Evolutionary conservation across 2,888 invertebrate genomes (phyloP).

Genomic region (Hecatera dysodea): DNA sequence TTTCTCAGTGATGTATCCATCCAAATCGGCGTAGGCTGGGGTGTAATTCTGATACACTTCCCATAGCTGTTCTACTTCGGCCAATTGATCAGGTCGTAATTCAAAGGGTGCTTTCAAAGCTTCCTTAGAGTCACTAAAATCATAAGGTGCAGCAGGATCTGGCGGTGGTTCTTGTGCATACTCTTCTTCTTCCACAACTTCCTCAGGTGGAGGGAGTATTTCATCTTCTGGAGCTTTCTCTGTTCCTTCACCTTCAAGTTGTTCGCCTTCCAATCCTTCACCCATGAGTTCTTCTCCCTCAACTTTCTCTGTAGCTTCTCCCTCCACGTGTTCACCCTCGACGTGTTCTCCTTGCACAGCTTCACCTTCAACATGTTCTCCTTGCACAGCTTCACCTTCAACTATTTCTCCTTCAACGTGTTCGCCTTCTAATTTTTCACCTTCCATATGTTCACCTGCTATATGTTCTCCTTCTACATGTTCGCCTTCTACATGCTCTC

Average conservation of each 20-base stretch:
- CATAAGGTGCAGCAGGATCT: slow-evolving; percentile 84
- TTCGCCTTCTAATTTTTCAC: slow-evolving; percentile 32
- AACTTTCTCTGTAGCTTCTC: slow-evolving; percentile 48
- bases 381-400: slow-evolving; percentile 30
- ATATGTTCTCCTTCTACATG: slow-evolving; percentile 36
- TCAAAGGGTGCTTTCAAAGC: slow-evolving; percentile 79
- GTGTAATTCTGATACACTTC: slow-evolving; percentile 83
- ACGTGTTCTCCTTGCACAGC: slow-evolving; percentile 43
- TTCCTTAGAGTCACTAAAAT: slow-evolving; percentile 84
- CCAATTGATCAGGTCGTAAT: slow-evolving; percentile 83
- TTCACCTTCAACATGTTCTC: slow-evolving; percentile 36
- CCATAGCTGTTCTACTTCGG: slow-evolving; percentile 86
- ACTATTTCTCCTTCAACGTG: slow-evolving; percentile 29
- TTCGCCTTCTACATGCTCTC: slow-evolving; percentile 41
- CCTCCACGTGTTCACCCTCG: slow-evolving; percentile 23
- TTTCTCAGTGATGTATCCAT: slow-evolving; percentile 83
- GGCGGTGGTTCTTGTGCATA: slow-evolving; percentile 82
- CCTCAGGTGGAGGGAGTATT: slow-evolving; percentile 60
- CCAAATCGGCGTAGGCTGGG: slow-evolving; percentile 84
- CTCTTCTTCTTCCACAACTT: slow-evolving; percentile 77
- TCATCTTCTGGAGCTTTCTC: slow-evolving; percentile 57
- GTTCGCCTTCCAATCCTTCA: slow-evolving; percentile 49
- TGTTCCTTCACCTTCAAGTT: slow-evolving; percentile 43
- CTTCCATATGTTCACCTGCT: slow-evolving; percentile 26
- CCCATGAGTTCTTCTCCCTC: slow-evolving; percentile 45